Evolutionary conservation across 1,140 invertebrate genomes (phyloP).

Genomic region (Zaprionus tsacasi): DNA sequence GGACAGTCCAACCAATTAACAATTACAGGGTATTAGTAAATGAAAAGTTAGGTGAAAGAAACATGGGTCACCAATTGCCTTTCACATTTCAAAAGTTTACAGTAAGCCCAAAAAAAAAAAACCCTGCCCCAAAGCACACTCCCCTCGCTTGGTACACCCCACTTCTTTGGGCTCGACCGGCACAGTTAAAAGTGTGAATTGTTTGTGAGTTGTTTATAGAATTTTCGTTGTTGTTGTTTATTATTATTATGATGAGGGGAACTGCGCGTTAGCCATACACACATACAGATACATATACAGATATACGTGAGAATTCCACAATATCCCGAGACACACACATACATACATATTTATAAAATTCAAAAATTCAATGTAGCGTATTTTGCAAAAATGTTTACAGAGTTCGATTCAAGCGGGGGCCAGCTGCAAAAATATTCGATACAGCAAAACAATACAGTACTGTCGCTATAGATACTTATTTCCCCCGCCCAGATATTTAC

Average conservation of each 20-base stretch:
- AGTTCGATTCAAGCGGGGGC: slow-evolving; percentile 29
- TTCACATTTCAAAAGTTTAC: slow-evolving; percentile 55
- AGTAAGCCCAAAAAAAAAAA: slow-evolving; percentile 10
- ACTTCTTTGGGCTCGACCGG: neutral
- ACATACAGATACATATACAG: slow-evolving; percentile 6
- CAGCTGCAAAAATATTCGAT: slow-evolving; percentile 68
- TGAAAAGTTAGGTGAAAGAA: slow-evolving; percentile 41
- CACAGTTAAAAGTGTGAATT: slow-evolving; percentile 45
- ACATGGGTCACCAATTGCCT: slow-evolving; percentile 33
- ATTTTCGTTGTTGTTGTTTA: slow-evolving; percentile 24
- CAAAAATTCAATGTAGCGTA: slow-evolving; percentile 44
- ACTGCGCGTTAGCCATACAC: slow-evolving; percentile 58
- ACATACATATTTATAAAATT: slow-evolving; percentile 68
- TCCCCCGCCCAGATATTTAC: slow-evolving; percentile 44
- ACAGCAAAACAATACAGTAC: slow-evolving; percentile 6
- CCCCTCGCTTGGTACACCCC: neutral
- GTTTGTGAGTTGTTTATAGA: slow-evolving; percentile 44
- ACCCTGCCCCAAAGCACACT: slow-evolving; percentile 10
- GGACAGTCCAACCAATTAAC: neutral
- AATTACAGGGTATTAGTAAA: neutral
- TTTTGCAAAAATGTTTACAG: slow-evolving; percentile 62
- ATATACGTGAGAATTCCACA: slow-evolving; percentile 49
- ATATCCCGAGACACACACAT: slow-evolving; percentile 24
- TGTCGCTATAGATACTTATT: neutral
- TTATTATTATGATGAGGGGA: slow-evolving; percentile 30